Conservation (phyloP, 2,888 invertebrate species). For the Cheilosia impressa region DNA sequence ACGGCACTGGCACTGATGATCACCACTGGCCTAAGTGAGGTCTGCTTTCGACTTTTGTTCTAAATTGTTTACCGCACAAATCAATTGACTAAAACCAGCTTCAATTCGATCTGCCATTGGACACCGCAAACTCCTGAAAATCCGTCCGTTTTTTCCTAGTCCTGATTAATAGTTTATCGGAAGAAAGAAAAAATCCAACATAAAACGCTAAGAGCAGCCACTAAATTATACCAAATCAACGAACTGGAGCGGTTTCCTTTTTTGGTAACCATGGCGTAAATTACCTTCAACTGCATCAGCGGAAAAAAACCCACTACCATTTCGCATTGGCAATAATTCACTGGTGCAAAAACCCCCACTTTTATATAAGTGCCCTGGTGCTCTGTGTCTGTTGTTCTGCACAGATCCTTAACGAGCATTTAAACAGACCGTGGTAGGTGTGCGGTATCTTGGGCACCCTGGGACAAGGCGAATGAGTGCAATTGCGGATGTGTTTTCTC, state of each 20-base stretch:
- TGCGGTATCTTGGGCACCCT: constrained; percentile 31
- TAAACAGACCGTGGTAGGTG: constrained; percentile 54
- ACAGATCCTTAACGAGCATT: constrained; percentile 69
- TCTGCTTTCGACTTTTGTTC: too few relatives aligned
- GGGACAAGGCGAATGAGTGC: constrained; percentile 52
- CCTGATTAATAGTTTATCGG: too few relatives aligned
- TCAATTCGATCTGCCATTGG: too few relatives aligned
- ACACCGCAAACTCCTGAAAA: too few relatives aligned
- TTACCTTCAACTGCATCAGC: constrained; percentile 64
- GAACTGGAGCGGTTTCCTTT: constrained; percentile 29
- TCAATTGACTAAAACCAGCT: too few relatives aligned
- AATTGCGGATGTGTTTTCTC: constrained; percentile 62
- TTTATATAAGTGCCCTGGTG: constrained; percentile 43
- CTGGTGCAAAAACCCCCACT: constrained; percentile 33
- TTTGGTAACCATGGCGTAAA: constrained; percentile 50
- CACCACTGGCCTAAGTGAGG: too few relatives aligned
- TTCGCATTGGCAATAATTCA: constrained; percentile 67
- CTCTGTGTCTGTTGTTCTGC: constrained; percentile 39
- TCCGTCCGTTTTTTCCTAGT: too few relatives aligned
- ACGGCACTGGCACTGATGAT: too few relatives aligned
- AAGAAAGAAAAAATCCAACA: constrained; percentile 7
- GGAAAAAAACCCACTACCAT: constrained; percentile 18
- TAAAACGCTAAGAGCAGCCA: constrained; percentile 12
- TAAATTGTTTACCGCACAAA: too few relatives aligned
- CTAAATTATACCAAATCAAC: constrained; percentile 48